These are phyloP conservation scores for Pogonognathellus flavescens DNA, from an alignment of 1,140 invertebrate species.

Conservation along the genomic window DNA sequence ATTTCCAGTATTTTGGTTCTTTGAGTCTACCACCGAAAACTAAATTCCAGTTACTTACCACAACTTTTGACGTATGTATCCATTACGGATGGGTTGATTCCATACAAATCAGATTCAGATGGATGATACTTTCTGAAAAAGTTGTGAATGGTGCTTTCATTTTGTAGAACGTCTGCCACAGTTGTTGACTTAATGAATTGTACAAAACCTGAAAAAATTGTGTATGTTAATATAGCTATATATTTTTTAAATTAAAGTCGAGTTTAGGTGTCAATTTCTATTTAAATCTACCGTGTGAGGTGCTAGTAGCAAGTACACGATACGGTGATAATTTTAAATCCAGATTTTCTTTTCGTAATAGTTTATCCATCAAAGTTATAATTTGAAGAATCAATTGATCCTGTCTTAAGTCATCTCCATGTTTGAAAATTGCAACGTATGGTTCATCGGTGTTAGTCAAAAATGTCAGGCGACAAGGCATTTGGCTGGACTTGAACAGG, in stretches of 20 bases:
- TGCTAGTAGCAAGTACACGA: slow-evolving; percentile 92
- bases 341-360: slow-evolving; percentile 91
- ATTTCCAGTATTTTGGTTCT: no score
- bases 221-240: slow-evolving; percentile 29
- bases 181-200: slow-evolving; percentile 96
- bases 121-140: slow-evolving; percentile 93
- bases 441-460: slow-evolving; percentile 78
- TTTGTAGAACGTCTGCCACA: slow-evolving; percentile 90
- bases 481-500: slow-evolving; percentile 96
- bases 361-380: slow-evolving; percentile 98
- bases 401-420: slow-evolving; percentile 98
- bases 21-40: no score
- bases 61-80: slow-evolving; percentile 98
- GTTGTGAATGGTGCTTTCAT: slow-evolving; percentile 89
- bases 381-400: slow-evolving; percentile 98
- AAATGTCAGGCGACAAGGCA: slow-evolving; percentile 97
- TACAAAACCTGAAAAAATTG: slow-evolving; percentile 80
- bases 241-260: no score
- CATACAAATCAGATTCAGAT: slow-evolving; percentile 87
- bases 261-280: background rate
- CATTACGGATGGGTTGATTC: slow-evolving; percentile 94
- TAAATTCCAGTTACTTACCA: slow-evolving; percentile 74
- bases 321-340: slow-evolving; percentile 97
- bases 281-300: slow-evolving; percentile 81
- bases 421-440: slow-evolving; percentile 98